Base-by-base conservation (phyloP, 2,888 invertebrate genomes). In the Elgonia sp. region DNA sequence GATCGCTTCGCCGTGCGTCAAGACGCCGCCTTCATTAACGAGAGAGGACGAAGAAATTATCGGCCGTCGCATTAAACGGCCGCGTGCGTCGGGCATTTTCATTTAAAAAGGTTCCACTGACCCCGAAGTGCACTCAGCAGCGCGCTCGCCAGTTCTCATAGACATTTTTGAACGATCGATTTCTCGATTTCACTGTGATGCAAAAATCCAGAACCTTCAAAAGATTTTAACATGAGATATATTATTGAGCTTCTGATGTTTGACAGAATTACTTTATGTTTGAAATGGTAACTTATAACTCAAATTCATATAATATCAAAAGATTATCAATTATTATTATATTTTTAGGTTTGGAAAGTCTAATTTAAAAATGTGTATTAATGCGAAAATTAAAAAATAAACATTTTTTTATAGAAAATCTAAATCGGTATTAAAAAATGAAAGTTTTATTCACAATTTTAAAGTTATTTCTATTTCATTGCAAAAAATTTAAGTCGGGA, bases 41-140 rank as follows among this genome's bases (percentile, higher is more conserved):
- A 69, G 67, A 55, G 72, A 55, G 18, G 57, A 67, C 21, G 67
- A 85, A 75, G 80, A 75, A 80, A 76, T 80, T 80, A 70, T 70
- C 46, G 69, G 37, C 37, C 57, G 62, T 81, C 76, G 21, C 46
- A 39, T 86, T 76, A 81, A 72, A 82, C 65, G 62, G 50, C 46
- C 60, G 63, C 77, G 46, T 84, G 42, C 79, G 80, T 62, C 62
- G 57, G 60, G n/a, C 39, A 65, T 83, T 82, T 86, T 86, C 82
- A 83, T 86, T 77, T 72, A 79, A 83, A 77, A 86, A 82, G 70
- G 65, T 83, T 82, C 86, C 67, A 83, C 77, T 77, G 77, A 86
- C 86, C 82, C 82, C 72, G 42, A 83, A 82, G 77, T 86, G 82
- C 82, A 79, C 79, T 83, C 82, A 86, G 42, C 72, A 79, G 62